Conservation (phyloP, 2,113 vertebrate species). For the Aramus guarauna region DNA sequence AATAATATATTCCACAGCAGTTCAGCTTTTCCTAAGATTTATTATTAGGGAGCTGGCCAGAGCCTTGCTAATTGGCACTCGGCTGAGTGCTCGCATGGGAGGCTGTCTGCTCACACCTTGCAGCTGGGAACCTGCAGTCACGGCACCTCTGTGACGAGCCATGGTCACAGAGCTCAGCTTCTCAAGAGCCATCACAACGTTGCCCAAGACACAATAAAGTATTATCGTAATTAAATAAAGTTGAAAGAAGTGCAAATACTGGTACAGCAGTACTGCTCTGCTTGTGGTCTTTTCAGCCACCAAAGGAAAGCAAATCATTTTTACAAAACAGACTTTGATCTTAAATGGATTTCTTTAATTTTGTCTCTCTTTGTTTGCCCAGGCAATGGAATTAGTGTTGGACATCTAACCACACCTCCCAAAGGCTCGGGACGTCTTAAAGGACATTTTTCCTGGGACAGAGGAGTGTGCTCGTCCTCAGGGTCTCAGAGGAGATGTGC, state of each 20-base stretch:
- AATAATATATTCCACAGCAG: background rate
- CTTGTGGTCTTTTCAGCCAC: background rate
- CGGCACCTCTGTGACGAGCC: background rate
- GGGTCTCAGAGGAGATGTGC: rapidly evolving
- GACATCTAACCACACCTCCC: background rate
- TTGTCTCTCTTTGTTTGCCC: background rate
- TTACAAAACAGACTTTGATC: background rate
- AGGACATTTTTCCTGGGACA: background rate
- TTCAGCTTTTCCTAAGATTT: background rate
- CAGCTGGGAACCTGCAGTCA: rapidly evolving
- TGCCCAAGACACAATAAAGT: rapidly evolving
- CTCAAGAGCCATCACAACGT: background rate
- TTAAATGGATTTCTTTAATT: background rate
- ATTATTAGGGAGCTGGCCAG: background rate
- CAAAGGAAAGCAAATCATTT: background rate
- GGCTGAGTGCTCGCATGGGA: background rate
- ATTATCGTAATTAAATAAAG: too few species aligned
- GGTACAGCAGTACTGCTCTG: background rate
- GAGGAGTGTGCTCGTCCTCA: rapidly evolving
- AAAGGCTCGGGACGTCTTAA: background rate
- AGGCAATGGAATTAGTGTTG: background rate
- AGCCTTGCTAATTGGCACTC: background rate
- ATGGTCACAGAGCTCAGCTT: rapidly evolving
- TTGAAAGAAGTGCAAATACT: background rate
- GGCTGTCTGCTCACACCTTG: background rate